Base-by-base conservation (phyloP, 1,140 invertebrate species). In the Trypoxylus dichotomus region DNA sequence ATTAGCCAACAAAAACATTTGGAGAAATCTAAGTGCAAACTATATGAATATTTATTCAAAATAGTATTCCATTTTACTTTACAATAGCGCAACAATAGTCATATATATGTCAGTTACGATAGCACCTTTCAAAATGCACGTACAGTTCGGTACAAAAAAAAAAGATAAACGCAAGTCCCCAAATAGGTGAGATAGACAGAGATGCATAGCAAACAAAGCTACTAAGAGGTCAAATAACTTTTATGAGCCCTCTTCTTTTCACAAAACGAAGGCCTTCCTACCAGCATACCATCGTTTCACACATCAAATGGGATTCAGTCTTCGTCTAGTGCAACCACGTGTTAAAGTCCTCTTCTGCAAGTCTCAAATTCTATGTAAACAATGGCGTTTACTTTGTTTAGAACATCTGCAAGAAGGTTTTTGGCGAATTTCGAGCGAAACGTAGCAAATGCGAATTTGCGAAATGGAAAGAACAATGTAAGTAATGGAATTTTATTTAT, bases 161-260 rank as follows among this genome's bases (percentile, higher is more conserved):
- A 68, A 24, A 27, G 27, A 68, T 29, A 68, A 68, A 27, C 5
- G 8, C 47, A 68, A 15, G 15, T 68, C 8, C 21, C 15, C 24
- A n/a, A 6, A 27, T 29, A 15, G 11, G 15, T 5, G 60, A 19
- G 27, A 7, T 15, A 68, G 60, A 68, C 21, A 27, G 15, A 29
- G 60, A 68, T 27, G 24, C 60, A 27, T 68, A 68, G 60, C 60
- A 68, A 68, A 68, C 60, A 68, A 68, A 68, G 19, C 21, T 8
- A 2, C 19, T 2, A 68, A 68, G 60, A 68, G 60, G 60, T 68
- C 60, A 68, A 68, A 68, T 68, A 68, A 68, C 60, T 68, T 68
- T 68, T 68, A 24, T 68, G 11, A 24, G 60, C 21, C 60, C 60
- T 68, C 60, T 24, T 25, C 19, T 68, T 68, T 68, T 24, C 21